phyloP scores from a whole-genome alignment of 1,140 invertebrate genomes.

The Calliopsis andreniformis region DNA sequence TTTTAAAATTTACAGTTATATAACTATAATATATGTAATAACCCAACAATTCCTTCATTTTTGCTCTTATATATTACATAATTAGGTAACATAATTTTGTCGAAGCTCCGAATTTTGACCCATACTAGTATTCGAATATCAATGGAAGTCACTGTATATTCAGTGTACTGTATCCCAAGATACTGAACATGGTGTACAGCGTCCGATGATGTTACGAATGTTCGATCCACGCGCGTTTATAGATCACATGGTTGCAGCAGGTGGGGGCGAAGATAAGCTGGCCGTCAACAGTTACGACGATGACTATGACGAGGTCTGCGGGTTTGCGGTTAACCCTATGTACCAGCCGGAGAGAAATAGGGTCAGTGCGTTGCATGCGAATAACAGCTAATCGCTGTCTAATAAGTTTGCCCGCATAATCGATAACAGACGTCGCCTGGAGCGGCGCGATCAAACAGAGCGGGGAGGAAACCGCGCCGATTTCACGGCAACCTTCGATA shows the following conservation, averaged over 20 bases:
- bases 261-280: constrained; percentile 35
- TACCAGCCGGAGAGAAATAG: constrained; percentile 59
- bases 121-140: too few species aligned
- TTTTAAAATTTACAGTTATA: too few species aligned
- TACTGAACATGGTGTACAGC: background rate
- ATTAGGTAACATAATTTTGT: too few species aligned
- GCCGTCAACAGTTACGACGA: constrained; percentile 46
- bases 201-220: background rate
- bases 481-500: constrained; percentile 45
- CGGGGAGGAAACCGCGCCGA: constrained; percentile 25
- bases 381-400: constrained; percentile 70
- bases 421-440: constrained; percentile 62
- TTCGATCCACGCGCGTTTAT: constrained; percentile 29
- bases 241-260: constrained; percentile 35
- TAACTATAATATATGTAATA: too few species aligned
- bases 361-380: constrained; percentile 69
- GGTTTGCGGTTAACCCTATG: constrained; percentile 66
- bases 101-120: too few species aligned
- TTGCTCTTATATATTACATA: too few species aligned
- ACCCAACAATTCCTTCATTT: too few species aligned
- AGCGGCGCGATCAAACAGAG: constrained; percentile 17
- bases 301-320: constrained; percentile 57
- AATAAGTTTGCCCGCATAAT: constrained; percentile 69
- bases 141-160: too few species aligned
- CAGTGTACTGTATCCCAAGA: too few species aligned